Base-by-base conservation (phyloP, 2,113 vertebrate genomes). In the Mirounga angustirostris region DNA sequence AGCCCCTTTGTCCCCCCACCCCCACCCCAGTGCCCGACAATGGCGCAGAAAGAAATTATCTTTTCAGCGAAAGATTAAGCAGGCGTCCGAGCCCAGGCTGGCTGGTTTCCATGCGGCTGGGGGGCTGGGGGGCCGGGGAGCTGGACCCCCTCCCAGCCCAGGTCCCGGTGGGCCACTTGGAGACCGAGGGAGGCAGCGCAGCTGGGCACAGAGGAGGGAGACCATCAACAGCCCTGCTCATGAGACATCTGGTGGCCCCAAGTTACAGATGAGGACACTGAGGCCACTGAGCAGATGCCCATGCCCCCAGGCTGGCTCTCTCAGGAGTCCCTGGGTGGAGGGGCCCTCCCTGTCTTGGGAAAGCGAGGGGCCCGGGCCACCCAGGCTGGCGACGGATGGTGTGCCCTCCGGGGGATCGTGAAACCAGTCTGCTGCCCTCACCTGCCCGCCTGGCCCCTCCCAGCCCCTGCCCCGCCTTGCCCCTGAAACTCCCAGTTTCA, bases 1-100 rank as follows among this genome's bases (percentile, higher is more conserved):
- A 96, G 96, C 74, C 61, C 46, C 96, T 98, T 97, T 98, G 98
- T 98, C 52, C 63, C 94, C 92, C 76, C 61, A 28, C 46, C 84
- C 74, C 43, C 43, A 30, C 74, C 91, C 36, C 74, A 30, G 54
- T 0, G 5, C 58, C 83, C 28, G 0, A 88, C 84, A 91, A 88
- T 46, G 69, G 54, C 50, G 50, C 56, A 54, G 95, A 88, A 84
- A 97, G 96, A 97, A 98, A 96, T 96, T 76, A 96, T 97, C 97
- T 98, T 97, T 96, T 96, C 97, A 85, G 97, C 76, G 67, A 56
- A 94, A 95, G 97, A 94, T 97, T 88, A 90, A 80, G 89, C 85
- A 0, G 89, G 86, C 43, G 19, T 79, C 94, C 26, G 0, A 80
- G 93, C 95, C 87, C 85, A 13, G 92, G 82, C 86, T 83, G 95